A percentile compares a stretch with the other conserved stretches of the same genome.
Evolutionary conservation across 2,113 vertebrate species (phyloP).

Genomic region (Hyperopisus bebe): DNA sequence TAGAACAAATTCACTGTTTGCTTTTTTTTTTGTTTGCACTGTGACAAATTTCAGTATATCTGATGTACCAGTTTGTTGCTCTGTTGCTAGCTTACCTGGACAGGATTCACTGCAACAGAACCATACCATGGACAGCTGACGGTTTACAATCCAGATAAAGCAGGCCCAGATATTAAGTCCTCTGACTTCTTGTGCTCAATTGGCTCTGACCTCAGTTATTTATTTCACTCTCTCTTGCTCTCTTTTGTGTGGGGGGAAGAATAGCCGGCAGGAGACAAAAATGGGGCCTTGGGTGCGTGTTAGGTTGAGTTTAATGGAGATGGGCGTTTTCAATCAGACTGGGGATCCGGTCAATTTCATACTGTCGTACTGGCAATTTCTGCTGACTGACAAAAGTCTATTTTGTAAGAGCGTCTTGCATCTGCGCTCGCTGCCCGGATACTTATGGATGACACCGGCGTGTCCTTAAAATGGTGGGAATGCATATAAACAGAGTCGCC

Average conservation of each 20-base stretch:
- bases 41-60: not conserved
- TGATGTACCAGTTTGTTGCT: not conserved
- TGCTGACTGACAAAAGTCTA: slow-evolving; percentile 45
- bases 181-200: not conserved
- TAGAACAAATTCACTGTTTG: not conserved
- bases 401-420: slow-evolving; percentile 16
- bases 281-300: slow-evolving; percentile 47
- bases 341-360: slow-evolving; percentile 51
- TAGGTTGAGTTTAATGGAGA: slow-evolving; percentile 52
- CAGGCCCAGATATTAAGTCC: not conserved
- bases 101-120: not conserved
- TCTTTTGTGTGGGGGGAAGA: slow-evolving; percentile 41
- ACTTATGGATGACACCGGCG: not conserved
- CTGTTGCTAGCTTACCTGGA: not conserved
- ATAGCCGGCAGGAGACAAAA: slow-evolving; percentile 47
- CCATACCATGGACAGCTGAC: not conserved
- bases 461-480: not conserved
- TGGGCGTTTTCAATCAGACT: slow-evolving; percentile 60
- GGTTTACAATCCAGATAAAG: not conserved
- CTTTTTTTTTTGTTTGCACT: not conserved
- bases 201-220: not conserved
- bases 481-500: not conserved
- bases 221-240: slow-evolving; percentile 30
- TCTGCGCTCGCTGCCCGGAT: not conserved
- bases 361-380: slow-evolving; percentile 43